A percentile compares a stretch with the other conserved stretches of the same genome.
These are phyloP conservation scores for Chesias legatella DNA, from an alignment of 2,888 invertebrate species.

Conservation along the genomic window DNA sequence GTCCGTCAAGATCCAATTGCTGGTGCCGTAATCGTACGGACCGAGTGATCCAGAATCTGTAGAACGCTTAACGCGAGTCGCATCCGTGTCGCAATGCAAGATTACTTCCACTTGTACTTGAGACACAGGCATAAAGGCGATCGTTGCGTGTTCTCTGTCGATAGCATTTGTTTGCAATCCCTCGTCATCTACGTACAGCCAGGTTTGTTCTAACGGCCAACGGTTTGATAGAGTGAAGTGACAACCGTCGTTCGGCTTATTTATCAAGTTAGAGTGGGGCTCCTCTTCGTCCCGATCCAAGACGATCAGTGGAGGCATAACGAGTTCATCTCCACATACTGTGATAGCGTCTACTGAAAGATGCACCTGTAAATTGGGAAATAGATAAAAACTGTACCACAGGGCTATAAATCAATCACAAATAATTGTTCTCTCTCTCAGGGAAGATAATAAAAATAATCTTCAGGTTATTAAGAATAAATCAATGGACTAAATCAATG, in stretches of 20 bases:
- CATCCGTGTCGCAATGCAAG: constrained; percentile 51
- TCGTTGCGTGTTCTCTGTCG: constrained; percentile 67
- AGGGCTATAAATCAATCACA: too few species aligned
- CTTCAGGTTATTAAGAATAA: too few species aligned
- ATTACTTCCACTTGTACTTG: constrained; percentile 71
- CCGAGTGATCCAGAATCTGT: constrained; percentile 40
- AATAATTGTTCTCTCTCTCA: too few species aligned
- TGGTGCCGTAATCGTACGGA: constrained; percentile 58
- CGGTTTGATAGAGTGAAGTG: constrained; percentile 51
- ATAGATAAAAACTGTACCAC: too few species aligned
- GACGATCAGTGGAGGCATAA: constrained; percentile 56
- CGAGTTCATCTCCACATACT: constrained; percentile 43
- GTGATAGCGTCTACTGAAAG: constrained; percentile 49
- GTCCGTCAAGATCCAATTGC: constrained; percentile 65
- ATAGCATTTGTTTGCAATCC: constrained; percentile 59
- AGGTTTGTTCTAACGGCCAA: constrained; percentile 62
- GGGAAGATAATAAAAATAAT: too few species aligned
- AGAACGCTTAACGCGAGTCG: constrained; percentile 49
- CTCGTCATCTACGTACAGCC: constrained; percentile 61
- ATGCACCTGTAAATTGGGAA: constrained; percentile 48
- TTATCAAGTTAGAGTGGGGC: constrained; percentile 50
- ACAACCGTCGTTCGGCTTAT: constrained; percentile 46
- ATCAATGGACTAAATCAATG: too few species aligned
- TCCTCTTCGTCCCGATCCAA: constrained; percentile 65
- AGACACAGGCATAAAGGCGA: constrained; percentile 69